These are phyloP conservation scores for Lagopus leucura DNA, from an alignment of 2,113 vertebrate species.

Conservation along the genomic window DNA sequence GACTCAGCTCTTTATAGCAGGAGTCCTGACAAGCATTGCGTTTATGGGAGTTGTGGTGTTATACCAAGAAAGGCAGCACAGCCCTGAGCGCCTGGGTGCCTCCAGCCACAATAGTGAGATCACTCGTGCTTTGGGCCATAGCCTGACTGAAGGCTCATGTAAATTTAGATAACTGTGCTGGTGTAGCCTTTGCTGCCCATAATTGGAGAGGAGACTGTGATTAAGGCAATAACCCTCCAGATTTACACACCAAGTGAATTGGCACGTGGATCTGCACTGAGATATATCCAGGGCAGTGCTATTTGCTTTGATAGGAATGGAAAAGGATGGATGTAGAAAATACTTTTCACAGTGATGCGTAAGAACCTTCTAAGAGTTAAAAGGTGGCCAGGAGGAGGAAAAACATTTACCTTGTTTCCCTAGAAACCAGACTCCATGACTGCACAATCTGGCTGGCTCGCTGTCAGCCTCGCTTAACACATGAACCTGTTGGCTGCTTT, in stretches of 20 bases:
- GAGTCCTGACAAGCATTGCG: accelerated
- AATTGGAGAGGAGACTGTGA: accelerated
- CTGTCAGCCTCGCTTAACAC: conserved; percentile 2
- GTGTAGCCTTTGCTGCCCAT: background rate
- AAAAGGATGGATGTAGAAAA: background rate
- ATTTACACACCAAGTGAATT: accelerated
- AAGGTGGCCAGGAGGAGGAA: background rate
- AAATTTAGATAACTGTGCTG: background rate
- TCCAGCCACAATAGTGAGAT: background rate
- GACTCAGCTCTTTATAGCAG: accelerated
- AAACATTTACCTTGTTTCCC: conserved; percentile 70
- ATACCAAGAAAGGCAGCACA: background rate
- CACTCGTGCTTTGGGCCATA: accelerated
- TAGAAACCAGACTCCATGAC: conserved; percentile 54
- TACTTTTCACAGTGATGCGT: background rate
- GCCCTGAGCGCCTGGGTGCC: accelerated
- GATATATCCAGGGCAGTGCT: accelerated
- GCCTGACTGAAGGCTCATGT: background rate
- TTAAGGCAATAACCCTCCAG: accelerated
- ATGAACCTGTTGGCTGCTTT: conserved; percentile 14
- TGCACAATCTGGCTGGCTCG: conserved; percentile 8
- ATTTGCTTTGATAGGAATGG: accelerated
- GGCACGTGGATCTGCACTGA: accelerated
- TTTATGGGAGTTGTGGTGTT: background rate
- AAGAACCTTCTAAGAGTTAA: background rate